A percentile compares a stretch with the other conserved stretches of the same genome.
phyloP scores from a whole-genome alignment of 2,797 vertebrate species.

The Sebastes iracundus region DNA sequence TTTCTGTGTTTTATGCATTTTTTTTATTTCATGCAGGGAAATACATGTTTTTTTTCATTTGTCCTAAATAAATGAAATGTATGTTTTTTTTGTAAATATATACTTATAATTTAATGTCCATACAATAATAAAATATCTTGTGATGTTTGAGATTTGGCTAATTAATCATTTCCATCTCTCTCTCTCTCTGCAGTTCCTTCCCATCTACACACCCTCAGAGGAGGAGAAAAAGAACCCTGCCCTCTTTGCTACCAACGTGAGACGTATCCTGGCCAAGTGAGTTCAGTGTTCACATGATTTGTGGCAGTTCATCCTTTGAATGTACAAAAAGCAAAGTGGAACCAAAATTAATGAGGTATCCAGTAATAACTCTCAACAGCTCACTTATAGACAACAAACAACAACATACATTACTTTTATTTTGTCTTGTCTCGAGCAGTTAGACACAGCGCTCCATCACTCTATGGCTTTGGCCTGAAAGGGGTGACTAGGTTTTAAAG shows the following conservation, averaged over 20 bases:
- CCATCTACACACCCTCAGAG: slow-evolving; percentile 92
- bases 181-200: slow-evolving; percentile 88
- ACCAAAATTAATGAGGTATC: not conserved
- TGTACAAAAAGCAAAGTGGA: not conserved
- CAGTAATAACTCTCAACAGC: not conserved
- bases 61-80: not conserved
- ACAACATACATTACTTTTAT: not conserved
- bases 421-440: not conserved
- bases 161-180: not conserved
- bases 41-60: not conserved
- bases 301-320: not conserved
- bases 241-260: slow-evolving; percentile 94
- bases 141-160: not conserved
- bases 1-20: not conserved
- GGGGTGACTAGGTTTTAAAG: not conserved
- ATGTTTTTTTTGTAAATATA: not conserved
- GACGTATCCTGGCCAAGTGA: slow-evolving; percentile 94
- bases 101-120: not conserved
- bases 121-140: no score
- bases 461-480: not conserved
- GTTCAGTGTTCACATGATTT: slow-evolving; percentile 40
- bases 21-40: not conserved
- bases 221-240: slow-evolving; percentile 93
- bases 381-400: not conserved
- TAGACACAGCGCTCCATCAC: not conserved